Evolutionary conservation across 92 coral and sea anemone species (phyloP).

Genomic region (Parazoanthus swiftii): DNA sequence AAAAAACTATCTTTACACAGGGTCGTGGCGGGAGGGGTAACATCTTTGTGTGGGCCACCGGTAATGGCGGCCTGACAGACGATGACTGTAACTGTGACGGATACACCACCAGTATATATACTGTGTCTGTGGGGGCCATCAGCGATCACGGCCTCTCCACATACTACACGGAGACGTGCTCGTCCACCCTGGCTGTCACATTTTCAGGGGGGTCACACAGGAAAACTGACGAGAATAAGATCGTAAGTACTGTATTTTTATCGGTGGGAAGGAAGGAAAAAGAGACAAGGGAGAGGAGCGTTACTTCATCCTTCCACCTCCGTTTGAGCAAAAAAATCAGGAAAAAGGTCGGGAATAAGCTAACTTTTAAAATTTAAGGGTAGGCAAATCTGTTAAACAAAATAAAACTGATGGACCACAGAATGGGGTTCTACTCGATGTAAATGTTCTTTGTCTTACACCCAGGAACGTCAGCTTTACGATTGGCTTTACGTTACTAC

Average conservation of each 20-base stretch:
- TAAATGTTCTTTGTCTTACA: too few species aligned
- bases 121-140: constrained; percentile 84
- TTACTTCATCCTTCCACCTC: too few species aligned
- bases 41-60: constrained; percentile 92
- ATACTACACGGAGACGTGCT: constrained; percentile 83
- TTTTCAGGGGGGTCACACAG: constrained; percentile 92
- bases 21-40: constrained; percentile 85
- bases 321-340: too few species aligned
- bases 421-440: too few species aligned
- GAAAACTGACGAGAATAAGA: constrained; percentile 68
- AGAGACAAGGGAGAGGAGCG: too few species aligned
- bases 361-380: too few species aligned
- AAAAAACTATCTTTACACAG: constrained; percentile 22
- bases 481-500: too few species aligned
- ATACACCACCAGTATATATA: constrained; percentile 85
- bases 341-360: too few species aligned
- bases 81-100: constrained; percentile 94
- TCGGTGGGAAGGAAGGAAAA: too few species aligned
- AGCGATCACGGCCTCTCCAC: constrained; percentile 86
- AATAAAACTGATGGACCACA: too few species aligned
- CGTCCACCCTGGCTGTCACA: constrained; percentile 84
- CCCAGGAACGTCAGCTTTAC: too few species aligned
- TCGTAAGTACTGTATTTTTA: constrained; percentile 54
- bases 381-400: too few species aligned
- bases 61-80: constrained; percentile 88